phyloP scores from a whole-genome alignment of 2,888 invertebrate species.

The Malacosoma neustria region DNA sequence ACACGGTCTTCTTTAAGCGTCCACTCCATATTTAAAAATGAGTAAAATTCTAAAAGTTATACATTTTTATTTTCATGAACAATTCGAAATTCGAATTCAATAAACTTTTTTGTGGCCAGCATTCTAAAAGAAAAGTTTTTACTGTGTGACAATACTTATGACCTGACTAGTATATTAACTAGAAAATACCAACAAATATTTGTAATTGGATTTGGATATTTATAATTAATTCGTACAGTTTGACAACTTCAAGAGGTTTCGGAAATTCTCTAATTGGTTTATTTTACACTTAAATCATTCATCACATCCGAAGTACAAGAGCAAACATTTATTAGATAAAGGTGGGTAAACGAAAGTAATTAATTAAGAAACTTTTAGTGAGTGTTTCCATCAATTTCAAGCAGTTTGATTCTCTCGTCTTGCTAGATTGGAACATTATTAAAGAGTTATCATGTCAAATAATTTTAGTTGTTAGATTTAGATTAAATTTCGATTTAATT shows the following conservation, averaged over 20 bases:
- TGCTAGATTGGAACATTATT: slow-evolving; percentile 2
- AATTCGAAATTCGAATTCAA: too few relatives aligned
- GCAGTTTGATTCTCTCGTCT: not conserved
- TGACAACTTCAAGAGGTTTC: slow-evolving; percentile 36
- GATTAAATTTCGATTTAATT: too few relatives aligned
- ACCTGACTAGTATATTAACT: too few relatives aligned
- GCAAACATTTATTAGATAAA: slow-evolving; percentile 34
- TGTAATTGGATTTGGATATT: slow-evolving; percentile 25
- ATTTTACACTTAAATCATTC: slow-evolving; percentile 48
- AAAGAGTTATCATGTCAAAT: not conserved
- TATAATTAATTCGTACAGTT: slow-evolving; percentile 33
- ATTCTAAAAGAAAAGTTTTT: too few relatives aligned
- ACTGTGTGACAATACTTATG: too few relatives aligned
- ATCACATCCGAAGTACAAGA: slow-evolving; percentile 31
- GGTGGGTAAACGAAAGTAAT: slow-evolving; percentile 35
- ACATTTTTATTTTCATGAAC: too few relatives aligned
- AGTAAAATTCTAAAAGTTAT: too few relatives aligned
- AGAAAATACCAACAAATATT: too few relatives aligned
- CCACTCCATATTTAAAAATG: too few relatives aligned
- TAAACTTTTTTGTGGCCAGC: too few relatives aligned
- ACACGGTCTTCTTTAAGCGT: too few relatives aligned
- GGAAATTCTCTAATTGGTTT: slow-evolving; percentile 39
- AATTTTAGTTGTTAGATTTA: too few relatives aligned
- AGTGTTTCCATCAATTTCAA: slow-evolving; percentile 13
- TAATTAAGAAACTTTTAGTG: slow-evolving; percentile 42